A percentile compares a stretch with the other conserved stretches of the same genome.
Evolutionary conservation across 2,888 invertebrate genomes (phyloP).

Genomic region (Dryocosmus kuriphilus): DNA sequence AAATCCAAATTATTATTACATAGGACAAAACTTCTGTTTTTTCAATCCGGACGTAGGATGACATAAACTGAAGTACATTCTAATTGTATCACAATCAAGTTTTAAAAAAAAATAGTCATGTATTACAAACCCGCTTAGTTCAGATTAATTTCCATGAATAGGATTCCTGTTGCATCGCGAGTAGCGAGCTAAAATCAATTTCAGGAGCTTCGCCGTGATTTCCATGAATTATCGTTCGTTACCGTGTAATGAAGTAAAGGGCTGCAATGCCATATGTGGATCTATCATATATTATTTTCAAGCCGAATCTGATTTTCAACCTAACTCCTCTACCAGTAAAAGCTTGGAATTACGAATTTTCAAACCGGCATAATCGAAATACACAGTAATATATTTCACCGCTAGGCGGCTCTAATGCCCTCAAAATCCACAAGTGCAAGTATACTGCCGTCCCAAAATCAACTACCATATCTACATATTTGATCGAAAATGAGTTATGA

Average conservation of each 20-base stretch:
- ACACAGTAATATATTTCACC: neutral
- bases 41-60: no score
- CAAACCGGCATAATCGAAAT: neutral
- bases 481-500: no score
- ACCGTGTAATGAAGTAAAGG: constrained; percentile 58
- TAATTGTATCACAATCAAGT: no score
- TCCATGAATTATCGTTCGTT: constrained; percentile 64
- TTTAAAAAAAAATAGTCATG: no score
- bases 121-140: constrained; percentile 15
- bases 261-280: constrained; percentile 25
- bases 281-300: constrained; percentile 50
- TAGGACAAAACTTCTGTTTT: no score
- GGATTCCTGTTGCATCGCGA: constrained; percentile 56
- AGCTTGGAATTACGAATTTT: neutral
- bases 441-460: no score
- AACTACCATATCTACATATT: no score
- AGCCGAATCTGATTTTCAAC: neutral
- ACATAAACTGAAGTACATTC: no score
- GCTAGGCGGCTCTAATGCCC: neutral
- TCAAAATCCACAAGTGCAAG: neutral
- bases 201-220: constrained; percentile 58
- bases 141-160: constrained; percentile 48
- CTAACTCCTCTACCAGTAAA: neutral
- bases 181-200: constrained; percentile 63
- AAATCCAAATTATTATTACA: no score